Evolutionary conservation across 2,797 vertebrate genomes (phyloP), one percentile per base, ranked within the genome.

Genomic region (Lepidocolaptes lacrymiger): DNA sequence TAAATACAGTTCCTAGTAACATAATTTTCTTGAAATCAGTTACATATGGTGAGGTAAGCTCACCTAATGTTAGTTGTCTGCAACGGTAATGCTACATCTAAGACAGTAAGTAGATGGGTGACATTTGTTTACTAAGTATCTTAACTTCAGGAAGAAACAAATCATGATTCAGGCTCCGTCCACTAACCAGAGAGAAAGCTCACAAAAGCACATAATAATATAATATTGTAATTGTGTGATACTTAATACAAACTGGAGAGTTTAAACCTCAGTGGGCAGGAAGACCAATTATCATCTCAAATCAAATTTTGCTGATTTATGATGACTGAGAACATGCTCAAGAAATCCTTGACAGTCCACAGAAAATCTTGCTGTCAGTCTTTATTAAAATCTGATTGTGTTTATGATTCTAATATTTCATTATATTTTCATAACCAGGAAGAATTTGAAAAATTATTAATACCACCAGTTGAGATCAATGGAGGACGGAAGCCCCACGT

Each of bases 391-490:
- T 66, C n/a, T 85, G 36, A 37, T 78, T 14, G 3, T 68, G 23
- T 68, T 83, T 93, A 58, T 84, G 17, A 76, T 72, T 86, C 75
- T 91, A 85, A 85, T 77, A 61, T 77, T 87, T 88, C 9, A 44
- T 89, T 95, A 48, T 96, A 14, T 83, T 97, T 97, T 95, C 73
- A 89, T 95, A 68, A 83, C 91, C 90, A 98, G 98, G 98, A 98
- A 28, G 98, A 98, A 97, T 54, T 98, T 85, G 97, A 98, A 44
- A 98, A 94, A 79, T 9, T 95, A 59, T 78, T 94, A 58, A 97
- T 99, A 95, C 98, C 99, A 46, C 87, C 56, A 85, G 63, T 99
- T 44, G 67, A 85, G 8, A 94, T 99, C 76, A 96, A 66, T 54
- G 98, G 98, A 62, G 95, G 97, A 66, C 97, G 96, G 63, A 99